Base-by-base conservation (phyloP, 2,888 invertebrate species). In the Ligdia adustata region DNA sequence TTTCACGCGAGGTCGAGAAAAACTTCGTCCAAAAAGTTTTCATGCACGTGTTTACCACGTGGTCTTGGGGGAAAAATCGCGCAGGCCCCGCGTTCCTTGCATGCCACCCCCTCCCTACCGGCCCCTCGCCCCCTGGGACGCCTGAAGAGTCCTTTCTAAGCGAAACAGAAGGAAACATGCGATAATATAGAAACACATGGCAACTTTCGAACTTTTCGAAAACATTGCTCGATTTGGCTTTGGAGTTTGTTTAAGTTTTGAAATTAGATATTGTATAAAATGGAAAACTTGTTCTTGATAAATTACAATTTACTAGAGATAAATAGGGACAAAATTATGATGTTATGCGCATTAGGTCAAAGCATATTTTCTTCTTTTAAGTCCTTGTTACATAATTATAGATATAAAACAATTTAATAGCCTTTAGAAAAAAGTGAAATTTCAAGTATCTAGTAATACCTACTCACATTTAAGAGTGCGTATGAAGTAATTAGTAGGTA, bases 1-100 rank as follows among this genome's bases (percentile, higher is more conserved):
- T 52, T 61, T 39, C 52, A 45, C 42, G 50, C 46, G 46, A 34
- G 51, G 59, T 50, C 60, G 65, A 66, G 75, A 68, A 77, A 81
- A 85, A 80, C 72, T 80, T 80, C 55, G 47, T n/a, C 52, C 63
- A 66, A 78, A 84, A 86, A 80, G 77, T 84, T 82, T 77, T 56
- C 69, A 78, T 75, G 76, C 89, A 89, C 85, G 84, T 85, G 87
- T 66, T 69, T 58, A 75, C 73, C 89, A 89, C 89, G 88, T 88
- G 89, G 83, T 84, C 83, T 85, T 81, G 79, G 72, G 77, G 75
- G 80, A 89, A 89, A 87, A 88, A 86, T 83, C 76, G 83, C 83
- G 78, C 82, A 78, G 75, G 67, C 73, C 66, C 79, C 76, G 70
- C 75, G 66, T 67, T 75, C 74, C 74, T 74, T 72, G 65, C 72